These are phyloP conservation scores for Dinoponera quadriceps DNA, from an alignment of 1,140 invertebrate species.

Conservation along the genomic window DNA sequence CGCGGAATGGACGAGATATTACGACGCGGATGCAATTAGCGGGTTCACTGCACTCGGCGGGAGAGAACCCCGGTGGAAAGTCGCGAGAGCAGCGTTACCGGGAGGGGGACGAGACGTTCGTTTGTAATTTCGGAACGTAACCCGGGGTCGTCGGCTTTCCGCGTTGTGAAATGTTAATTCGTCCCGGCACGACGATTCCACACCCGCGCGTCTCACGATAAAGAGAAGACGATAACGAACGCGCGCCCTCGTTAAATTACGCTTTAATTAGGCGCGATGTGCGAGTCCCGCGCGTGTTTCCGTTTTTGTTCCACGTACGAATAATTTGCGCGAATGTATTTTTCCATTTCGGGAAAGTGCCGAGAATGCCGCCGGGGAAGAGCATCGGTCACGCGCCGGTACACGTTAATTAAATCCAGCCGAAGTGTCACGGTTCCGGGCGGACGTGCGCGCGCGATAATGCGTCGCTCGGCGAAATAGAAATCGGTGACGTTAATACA, in stretches of 20 bases:
- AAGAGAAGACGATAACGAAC: too few species aligned
- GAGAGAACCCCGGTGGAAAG: constrained; percentile 34
- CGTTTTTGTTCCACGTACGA: background rate
- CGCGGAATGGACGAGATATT: constrained; percentile 21
- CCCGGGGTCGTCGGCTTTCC: background rate
- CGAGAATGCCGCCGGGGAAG: too few species aligned
- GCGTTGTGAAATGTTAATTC: constrained; percentile 22
- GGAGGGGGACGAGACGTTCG: too few species aligned
- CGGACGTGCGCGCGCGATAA: background rate
- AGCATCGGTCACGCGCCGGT: too few species aligned
- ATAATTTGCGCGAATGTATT: too few species aligned
- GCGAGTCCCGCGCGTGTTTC: background rate
- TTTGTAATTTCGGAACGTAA: constrained; percentile 8
- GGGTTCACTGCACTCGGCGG: constrained; percentile 41
- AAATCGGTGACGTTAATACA: constrained; percentile 26
- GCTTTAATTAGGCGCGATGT: constrained; percentile 1
- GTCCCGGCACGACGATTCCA: background rate
- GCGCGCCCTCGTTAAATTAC: background rate
- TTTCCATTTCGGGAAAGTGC: too few species aligned
- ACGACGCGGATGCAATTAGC: constrained; percentile 26
- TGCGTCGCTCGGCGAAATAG: background rate
- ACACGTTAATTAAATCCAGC: constrained; percentile 10
- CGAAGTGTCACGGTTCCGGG: background rate
- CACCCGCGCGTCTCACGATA: background rate
- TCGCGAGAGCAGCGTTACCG: background rate